Evolutionary conservation across 2,113 vertebrate genomes (phyloP), one percentile per base, ranked within the genome.

Genomic region (Thryonomys swinderianus): DNA sequence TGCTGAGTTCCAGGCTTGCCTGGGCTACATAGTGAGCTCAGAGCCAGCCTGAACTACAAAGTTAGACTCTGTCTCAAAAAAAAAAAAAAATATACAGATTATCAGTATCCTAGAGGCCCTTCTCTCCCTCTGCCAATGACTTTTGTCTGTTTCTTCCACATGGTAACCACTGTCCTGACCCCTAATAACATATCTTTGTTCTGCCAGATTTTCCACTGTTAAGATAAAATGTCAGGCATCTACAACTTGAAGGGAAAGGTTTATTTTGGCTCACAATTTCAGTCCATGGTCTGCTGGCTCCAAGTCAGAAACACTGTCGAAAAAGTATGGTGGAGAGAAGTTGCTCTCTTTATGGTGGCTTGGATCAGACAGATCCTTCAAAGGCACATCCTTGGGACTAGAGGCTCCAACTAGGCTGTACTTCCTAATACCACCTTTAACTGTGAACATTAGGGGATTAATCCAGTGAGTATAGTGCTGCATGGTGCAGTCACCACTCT

Each of bases 361-460:
- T n/a, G n/a, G n/a, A 69, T 18, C 25, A 73, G 71, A 73, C 12
- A 18, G 3, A 25, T 40, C 71, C 40, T 27, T 25, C 40, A 74
- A 14, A 69, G 7, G 45, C 4, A 11, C 16, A 3, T 34, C 30
- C 30, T 4, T 53, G 11, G 3, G 1, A 8, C 20, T n/a, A n/a
- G n/a, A n/a, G n/a, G n/a, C n/a, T 69, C 20, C 17, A n/a, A 9
- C 67, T 20, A 40, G 34, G 67, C 74, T 45, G 17, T 5, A 45
- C 73, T 30, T 34, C 48, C 9, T 51, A 37, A 16, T 27, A 51
- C 27, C 45, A 32, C 27, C 4, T 17, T 18, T 34, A 34, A 45
- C 45, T 51, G 5, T 3, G 32, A 53, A 9, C 40, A 21, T 53
- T 16, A 53, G 30, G 45, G 45, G 25, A 48, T 51, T 20, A 53